phyloP scores from a whole-genome alignment of 1,140 invertebrate genomes.

The Charaxes varanes region DNA sequence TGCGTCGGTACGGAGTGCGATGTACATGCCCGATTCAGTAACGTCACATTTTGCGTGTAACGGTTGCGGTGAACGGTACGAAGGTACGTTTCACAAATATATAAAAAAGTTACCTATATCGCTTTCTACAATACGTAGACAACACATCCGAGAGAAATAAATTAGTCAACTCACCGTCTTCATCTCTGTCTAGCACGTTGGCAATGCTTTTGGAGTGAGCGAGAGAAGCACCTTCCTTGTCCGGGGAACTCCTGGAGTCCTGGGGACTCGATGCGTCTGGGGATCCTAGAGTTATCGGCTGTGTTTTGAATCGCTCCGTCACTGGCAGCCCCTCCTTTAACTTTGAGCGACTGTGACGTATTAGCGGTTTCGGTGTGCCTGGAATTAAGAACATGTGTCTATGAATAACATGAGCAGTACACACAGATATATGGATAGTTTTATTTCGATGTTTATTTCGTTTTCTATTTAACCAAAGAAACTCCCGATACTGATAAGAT shows the following conservation, averaged over 20 bases:
- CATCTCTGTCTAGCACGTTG: constrained; percentile 68
- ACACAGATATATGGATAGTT: not conserved
- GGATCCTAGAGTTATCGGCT: constrained; percentile 42
- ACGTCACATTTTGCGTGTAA: no score
- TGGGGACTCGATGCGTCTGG: constrained; percentile 26
- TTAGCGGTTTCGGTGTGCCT: constrained; percentile 64
- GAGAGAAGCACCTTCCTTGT: constrained; percentile 45
- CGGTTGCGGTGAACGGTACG: no score
- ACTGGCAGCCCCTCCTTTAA: constrained; percentile 59
- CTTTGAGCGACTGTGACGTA: constrained; percentile 68
- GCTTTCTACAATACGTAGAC: no score
- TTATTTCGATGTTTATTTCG: no score
- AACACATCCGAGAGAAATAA: not conserved
- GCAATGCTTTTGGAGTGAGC: constrained; percentile 65
- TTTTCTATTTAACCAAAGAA: no score
- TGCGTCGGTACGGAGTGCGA: constrained; percentile 42
- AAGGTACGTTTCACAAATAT: no score
- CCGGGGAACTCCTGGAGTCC: no score
- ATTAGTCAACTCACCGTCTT: constrained; percentile 57
- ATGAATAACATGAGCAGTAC: not conserved
- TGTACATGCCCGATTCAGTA: constrained; percentile 65
- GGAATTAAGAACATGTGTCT: constrained; percentile 26
- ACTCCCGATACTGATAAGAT: no score
- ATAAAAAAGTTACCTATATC: no score
- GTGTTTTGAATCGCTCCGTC: constrained; percentile 62